These are phyloP conservation scores for Torymus texanus DNA, from an alignment of 2,888 invertebrate species.

Conservation along the genomic window DNA sequence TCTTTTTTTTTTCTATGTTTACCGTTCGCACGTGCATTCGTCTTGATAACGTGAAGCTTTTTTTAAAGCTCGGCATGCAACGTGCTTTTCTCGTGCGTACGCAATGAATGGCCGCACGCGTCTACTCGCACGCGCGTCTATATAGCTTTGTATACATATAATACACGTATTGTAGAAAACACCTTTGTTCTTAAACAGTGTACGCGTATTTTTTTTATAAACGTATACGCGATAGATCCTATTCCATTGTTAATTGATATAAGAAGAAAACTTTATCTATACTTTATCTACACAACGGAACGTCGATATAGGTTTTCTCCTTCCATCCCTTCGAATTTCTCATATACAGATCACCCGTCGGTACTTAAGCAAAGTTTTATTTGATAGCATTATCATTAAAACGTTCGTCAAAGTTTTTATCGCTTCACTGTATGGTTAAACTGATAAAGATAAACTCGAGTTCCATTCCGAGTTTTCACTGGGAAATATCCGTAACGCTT, in stretches of 20 bases:
- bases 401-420: constrained; percentile 1
- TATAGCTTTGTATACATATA: neutral
- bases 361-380: constrained; percentile 25
- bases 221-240: too few relatives aligned
- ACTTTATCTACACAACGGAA: too few relatives aligned
- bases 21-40: neutral
- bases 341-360: too few relatives aligned
- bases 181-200: constrained; percentile 8
- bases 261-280: too few relatives aligned
- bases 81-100: neutral
- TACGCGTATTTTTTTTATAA: too few relatives aligned
- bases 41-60: neutral
- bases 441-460: too few relatives aligned
- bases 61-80: neutral
- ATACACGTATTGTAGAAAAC: constrained; percentile 13
- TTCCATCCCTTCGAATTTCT: too few relatives aligned
- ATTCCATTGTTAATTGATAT: too few relatives aligned
- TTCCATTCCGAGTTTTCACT: too few relatives aligned
- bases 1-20: neutral
- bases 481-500: too few relatives aligned
- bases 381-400: constrained; percentile 12
- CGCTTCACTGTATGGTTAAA: too few relatives aligned
- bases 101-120: neutral
- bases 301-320: too few relatives aligned
- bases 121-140: neutral